Base-by-base conservation (phyloP, 2,888 invertebrate species). In the Drosophila tanythrix region DNA sequence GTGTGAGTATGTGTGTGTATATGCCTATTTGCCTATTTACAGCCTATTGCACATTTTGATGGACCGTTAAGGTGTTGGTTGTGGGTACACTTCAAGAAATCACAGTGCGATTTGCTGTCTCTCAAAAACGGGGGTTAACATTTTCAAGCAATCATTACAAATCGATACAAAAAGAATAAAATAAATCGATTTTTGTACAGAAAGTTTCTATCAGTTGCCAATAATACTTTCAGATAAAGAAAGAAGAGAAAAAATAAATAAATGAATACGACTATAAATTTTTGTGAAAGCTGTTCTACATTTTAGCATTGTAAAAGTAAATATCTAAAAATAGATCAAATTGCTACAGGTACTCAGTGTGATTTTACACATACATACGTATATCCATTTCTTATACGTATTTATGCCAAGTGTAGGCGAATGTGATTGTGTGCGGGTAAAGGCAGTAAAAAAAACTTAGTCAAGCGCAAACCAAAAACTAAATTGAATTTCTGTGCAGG, bases 11-110 rank as follows among this genome's bases (percentile, higher is more conserved):
- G 11, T 63, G 53, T 65, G 65, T 64, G 73, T 75, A 29, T 72
- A 88, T 78, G 78, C 21, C 21, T 84, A 87, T 86, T 86, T 87
- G 85, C 88, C 89, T 89, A 89, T 88, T 87, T 88, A 89, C 85
- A 89, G 88, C 82, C 88, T 89, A 86, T 87, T 89, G 85, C 88
- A 89, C 85, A 89, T 84, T 85, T 89, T 76, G 87, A 79, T 81
- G 75, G 70, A 25, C 64, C 74, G 68, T 65, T 73, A 62, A 55
- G 36, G 52, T 62, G 53, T 40, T 33, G 33, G 29, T 5, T 27
- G 33, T 18, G 29, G n/a, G 15, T 40, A 21, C n/a, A 29, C n/a
- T 29, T 29, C 3, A 38, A 11, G 15, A 15, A 33, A 35, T 15
- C 46, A 25, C 15, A 46, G 15, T 25, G 21, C 3, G 21, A 25